These are phyloP conservation scores for Todiramphus chloris DNA, from an alignment of 2,113 vertebrate genomes.

Conservation along the genomic window DNA sequence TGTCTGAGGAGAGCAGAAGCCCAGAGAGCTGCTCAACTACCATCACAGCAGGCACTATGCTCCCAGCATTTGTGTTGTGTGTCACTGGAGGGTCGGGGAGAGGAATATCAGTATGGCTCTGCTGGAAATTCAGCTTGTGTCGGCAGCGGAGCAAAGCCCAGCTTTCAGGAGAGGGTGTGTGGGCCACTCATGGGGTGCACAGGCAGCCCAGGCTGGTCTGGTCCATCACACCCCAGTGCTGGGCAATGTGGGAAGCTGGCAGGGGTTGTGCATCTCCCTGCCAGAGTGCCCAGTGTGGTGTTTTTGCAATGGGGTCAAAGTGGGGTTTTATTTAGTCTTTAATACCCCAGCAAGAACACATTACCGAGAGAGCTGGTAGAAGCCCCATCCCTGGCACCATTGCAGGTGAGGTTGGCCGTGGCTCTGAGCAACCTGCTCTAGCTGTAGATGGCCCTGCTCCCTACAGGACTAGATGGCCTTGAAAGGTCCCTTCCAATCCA, in stretches of 20 bases:
- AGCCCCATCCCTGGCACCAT: background rate
- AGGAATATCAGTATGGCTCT: fast-evolving
- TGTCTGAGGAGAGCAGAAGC: background rate
- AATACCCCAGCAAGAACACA: no score
- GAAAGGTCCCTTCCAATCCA: background rate
- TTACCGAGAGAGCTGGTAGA: background rate
- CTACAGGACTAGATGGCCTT: background rate
- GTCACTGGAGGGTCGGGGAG: background rate
- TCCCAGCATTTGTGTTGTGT: background rate
- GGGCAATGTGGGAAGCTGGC: background rate
- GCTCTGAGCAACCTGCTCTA: background rate
- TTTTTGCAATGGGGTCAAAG: background rate
- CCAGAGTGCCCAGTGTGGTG: fast-evolving
- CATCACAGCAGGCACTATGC: background rate
- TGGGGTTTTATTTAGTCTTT: background rate
- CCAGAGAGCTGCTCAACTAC: background rate
- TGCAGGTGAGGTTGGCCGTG: background rate
- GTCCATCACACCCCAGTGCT: background rate
- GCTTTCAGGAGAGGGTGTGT: background rate
- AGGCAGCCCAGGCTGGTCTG: background rate
- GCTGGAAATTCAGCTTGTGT: background rate
- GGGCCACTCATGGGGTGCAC: fast-evolving
- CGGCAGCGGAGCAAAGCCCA: background rate
- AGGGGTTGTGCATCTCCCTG: fast-evolving
- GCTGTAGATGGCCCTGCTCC: background rate